Base-by-base conservation (phyloP, 64 coral and sea anemone genomes). In the Anthopleura sola region DNA sequence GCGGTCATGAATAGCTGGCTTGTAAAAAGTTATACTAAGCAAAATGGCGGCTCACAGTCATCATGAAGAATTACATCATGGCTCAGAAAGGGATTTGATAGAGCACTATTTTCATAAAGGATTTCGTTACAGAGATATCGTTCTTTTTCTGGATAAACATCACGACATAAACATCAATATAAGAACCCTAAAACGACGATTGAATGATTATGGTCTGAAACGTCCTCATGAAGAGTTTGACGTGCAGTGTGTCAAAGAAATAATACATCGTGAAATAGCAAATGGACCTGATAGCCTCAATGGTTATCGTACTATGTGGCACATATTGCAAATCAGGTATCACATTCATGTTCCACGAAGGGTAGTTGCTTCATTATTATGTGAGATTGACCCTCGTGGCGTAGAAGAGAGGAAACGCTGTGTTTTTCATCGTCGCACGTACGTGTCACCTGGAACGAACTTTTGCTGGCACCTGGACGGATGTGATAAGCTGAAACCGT, bases 401-500 rank as follows among this genome's bases (percentile, higher is more conserved):
- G 90, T 91, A 24, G 69, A 91, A 60, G 47, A 74, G 36, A 86
- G 90, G 47, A 86, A 89, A 62, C 79, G 28, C 18, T 28, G 85
- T 75, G 12, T 14, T 75, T 82, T 94, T 37, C 68, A 81, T 76
- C 36, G 85, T 23, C 79, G 93, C 80, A 88, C 78, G 3, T 94
- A 90, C 57, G 56, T 94, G 21, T 94, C 92, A 76, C 78, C 50
- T 47, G 86, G 86, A 74, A 31, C 91, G 11, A 88, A 88, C 31
- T 88, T 92, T 46, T 88, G 69, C 14, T 93, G 91, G 86, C 86
- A 93, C 50, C 17, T 88, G 21, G 91, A 88, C 20, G 90, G 55
- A n/a, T 91, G 83, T 55, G 84, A 91, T 54, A 86, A 86, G 56
- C 53, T 91, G 54, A 86, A 92, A 75, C 90, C 90, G 28, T 92